Base-by-base conservation (phyloP, 2,113 vertebrate species). In the Actenoides lindsayi region DNA sequence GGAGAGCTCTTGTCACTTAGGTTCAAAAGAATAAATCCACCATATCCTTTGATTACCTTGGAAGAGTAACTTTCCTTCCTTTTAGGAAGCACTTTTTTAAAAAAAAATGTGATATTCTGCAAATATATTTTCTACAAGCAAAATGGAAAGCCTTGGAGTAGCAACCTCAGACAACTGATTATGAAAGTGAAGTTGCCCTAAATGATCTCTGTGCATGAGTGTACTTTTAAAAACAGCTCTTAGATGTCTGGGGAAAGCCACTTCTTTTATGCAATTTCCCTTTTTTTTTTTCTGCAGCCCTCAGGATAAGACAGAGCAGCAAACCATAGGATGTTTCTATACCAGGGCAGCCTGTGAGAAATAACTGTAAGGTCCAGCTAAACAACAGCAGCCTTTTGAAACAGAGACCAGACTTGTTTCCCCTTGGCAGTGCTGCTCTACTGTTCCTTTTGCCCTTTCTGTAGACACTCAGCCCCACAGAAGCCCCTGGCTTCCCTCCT, bases 371-470 rank as follows among this genome's bases (percentile, higher is more conserved):
- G 16, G 24, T 83, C 77, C 78, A 87, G 48, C 62, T 82, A 87
- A 94, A 95, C 65, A 95, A 44, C 33, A 89, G 11, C 74, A 94
- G 51, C 48, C 48, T 89, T 83, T 89, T 33, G 33, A 84, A 84
- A 74, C 15, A 83, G 68, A 90, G 7, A 85, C 27, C 23, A 87
- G 87, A 64, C 16, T 0, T 64, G 25, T 69, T 83, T 51, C 59
- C 44, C 33, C 19, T 37, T 1, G 17, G 24, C n/a, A 93, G 27
- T 2, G 1, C n/a, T 6, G 1, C 20, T 76, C 12, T 82, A 20
- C 39, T 75, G 28, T 64, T 90, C 50, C 5, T 30, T 93, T 89
- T 87, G 48, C 6, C 14, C 77, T 79, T 82, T 68, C 51, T 76
- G 35, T 77, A 71, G 46, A n/a, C 19, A 10, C 42, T 94, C 31